These are phyloP conservation scores for Atrina japonica DNA, from an alignment of 2,888 invertebrate genomes.

Conservation along the genomic window DNA sequence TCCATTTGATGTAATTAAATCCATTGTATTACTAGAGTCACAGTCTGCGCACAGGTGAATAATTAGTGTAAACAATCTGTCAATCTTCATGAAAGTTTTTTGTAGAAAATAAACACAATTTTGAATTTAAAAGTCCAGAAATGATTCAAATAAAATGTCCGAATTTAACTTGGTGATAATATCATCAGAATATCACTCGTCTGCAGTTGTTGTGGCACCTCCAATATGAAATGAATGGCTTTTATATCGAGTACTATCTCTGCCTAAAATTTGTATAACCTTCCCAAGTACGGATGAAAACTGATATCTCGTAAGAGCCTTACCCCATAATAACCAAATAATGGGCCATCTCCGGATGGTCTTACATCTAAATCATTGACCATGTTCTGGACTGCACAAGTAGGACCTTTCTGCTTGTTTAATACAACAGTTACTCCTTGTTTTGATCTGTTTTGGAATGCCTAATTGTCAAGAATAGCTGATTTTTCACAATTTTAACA, in stretches of 20 bases:
- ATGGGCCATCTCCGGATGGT: constrained; percentile 7
- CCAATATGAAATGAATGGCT: constrained; percentile 42
- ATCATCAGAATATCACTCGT: no score
- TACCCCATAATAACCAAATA: constrained; percentile 26
- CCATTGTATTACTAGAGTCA: no score
- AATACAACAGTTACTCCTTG: not conserved
- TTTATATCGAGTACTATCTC: constrained; percentile 10
- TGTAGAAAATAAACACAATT: no score
- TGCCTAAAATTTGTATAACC: not conserved
- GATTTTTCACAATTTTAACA: not conserved
- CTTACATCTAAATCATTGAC: constrained; percentile 10
- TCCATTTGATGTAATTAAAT: no score
- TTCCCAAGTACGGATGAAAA: constrained; percentile 30
- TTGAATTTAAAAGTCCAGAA: no score
- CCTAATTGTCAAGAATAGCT: not conserved
- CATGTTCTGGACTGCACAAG: no score
- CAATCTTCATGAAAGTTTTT: no score
- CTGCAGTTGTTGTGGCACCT: constrained; percentile 27
- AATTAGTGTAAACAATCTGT: no score
- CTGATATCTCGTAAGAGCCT: constrained; percentile 36
- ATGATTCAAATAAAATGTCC: no score
- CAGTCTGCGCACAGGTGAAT: no score
- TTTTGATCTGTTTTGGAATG: constrained; percentile 30
- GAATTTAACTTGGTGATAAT: no score
- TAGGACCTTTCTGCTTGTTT: no score